These are phyloP conservation scores for Meandrina meandrites DNA, from an alignment of 92 coral and sea anemone species.

Conservation along the genomic window DNA sequence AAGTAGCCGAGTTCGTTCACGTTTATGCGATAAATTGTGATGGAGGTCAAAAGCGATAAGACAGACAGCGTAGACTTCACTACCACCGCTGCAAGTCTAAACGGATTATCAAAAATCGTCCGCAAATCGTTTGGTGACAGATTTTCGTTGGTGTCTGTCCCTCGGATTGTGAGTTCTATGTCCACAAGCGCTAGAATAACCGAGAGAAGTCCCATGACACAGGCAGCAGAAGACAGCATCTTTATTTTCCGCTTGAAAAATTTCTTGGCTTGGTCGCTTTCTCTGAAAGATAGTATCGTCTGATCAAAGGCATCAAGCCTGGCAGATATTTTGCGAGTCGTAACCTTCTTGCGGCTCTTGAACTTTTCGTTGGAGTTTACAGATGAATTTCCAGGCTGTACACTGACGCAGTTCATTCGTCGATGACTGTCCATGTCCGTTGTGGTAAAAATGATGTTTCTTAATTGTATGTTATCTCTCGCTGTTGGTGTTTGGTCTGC, in stretches of 20 bases:
- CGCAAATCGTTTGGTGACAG: constrained; percentile 35
- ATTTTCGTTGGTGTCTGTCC: constrained; percentile 25
- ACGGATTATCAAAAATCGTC: constrained; percentile 43
- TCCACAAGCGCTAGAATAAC: constrained; percentile 75
- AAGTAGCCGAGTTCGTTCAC: constrained; percentile 71
- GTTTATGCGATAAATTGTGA: constrained; percentile 74
- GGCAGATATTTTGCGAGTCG: constrained; percentile 5
- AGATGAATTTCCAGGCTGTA: constrained; percentile 23
- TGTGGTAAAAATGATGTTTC: constrained; percentile 22
- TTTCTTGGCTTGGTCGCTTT: constrained; percentile 79
- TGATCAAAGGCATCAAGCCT: constrained; percentile 58
- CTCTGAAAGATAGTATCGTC: constrained; percentile 71
- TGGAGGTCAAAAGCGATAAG: constrained; percentile 77
- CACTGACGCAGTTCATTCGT: constrained; percentile 30
- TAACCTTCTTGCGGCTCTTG: constrained; percentile 8
- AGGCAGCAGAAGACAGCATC: constrained; percentile 68
- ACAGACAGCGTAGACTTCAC: constrained; percentile 70
- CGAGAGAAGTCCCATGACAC: constrained; percentile 74
- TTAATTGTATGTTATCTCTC: constrained; percentile 36
- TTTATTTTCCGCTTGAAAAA: constrained; percentile 73
- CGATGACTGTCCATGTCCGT: constrained; percentile 33
- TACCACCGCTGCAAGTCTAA: constrained; percentile 66
- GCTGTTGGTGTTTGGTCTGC: constrained; percentile 31
- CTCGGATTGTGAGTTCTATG: constrained; percentile 72
- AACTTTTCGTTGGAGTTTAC: neutral